Conservation (phyloP, 1,140 invertebrate species). For the Neodiprion fabricii region DNA sequence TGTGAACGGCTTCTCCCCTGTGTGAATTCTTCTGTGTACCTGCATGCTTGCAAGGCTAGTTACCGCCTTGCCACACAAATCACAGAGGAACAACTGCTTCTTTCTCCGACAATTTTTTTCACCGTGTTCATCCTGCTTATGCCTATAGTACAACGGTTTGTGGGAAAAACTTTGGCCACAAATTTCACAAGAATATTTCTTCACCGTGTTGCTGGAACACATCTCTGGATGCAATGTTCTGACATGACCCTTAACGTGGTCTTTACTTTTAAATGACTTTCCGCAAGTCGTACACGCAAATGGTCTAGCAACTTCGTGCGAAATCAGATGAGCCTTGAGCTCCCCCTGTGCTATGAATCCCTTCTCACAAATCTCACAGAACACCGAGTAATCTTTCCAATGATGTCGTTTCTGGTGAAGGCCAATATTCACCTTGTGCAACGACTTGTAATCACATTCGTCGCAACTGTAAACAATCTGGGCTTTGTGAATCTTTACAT, state of each 20-base stretch:
- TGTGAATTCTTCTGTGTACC: constrained; percentile 32
- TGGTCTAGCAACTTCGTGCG: constrained; percentile 5
- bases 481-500: constrained; percentile 47
- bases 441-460: constrained; percentile 72
- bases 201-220: not conserved
- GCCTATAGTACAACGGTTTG: constrained; percentile 1
- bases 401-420: constrained; percentile 32
- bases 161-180: constrained; percentile 6
- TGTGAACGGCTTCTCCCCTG: constrained; percentile 31
- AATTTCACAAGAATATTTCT: constrained; percentile 10
- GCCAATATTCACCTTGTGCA: constrained; percentile 32
- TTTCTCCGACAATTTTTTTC: constrained; percentile 7
- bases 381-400: not conserved
- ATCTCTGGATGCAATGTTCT: not conserved
- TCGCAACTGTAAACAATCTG: constrained; percentile 73
- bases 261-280: constrained; percentile 41
- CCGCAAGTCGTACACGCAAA: constrained; percentile 48
- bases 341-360: constrained; percentile 5
- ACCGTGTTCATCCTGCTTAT: not conserved
- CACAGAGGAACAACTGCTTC: not conserved
- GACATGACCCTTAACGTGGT: constrained; percentile 9
- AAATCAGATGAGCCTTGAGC: constrained; percentile 8
- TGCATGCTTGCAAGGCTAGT: constrained; percentile 9
- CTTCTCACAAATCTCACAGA: constrained; percentile 17
- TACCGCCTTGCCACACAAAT: constrained; percentile 17